phyloP scores from a whole-genome alignment of 2,113 vertebrate genomes.

The Lophura nycthemera region DNA sequence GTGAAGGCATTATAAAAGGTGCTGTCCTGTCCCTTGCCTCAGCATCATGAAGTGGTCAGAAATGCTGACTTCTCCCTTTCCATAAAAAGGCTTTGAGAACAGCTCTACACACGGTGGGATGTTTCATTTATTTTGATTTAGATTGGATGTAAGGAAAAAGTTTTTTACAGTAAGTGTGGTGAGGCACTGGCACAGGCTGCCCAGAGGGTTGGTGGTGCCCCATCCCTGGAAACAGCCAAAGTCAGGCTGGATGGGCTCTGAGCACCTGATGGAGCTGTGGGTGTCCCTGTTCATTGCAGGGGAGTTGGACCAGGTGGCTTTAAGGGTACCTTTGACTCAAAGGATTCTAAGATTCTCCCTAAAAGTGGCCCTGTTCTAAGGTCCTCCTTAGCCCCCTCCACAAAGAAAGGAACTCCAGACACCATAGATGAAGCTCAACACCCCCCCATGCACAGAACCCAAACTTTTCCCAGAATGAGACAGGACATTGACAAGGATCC shows the following conservation, averaged over 20 bases:
- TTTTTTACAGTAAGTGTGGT: too few relatives aligned
- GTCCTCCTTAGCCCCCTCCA: background rate
- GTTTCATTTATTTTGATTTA: background rate
- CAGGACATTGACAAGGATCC: background rate
- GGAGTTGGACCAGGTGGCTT: too few relatives aligned
- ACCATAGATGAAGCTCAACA: background rate
- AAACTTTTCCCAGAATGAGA: background rate
- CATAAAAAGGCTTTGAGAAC: accelerated
- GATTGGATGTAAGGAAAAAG: too few relatives aligned
- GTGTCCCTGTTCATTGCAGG: too few relatives aligned
- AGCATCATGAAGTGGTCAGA: background rate
- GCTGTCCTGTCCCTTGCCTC: background rate
- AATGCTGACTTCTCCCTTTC: background rate
- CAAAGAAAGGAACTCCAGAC: background rate
- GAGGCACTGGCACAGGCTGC: too few relatives aligned
- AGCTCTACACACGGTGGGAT: background rate
- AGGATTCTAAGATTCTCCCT: too few relatives aligned
- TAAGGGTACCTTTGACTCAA: too few relatives aligned
- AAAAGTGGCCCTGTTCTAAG: background rate
- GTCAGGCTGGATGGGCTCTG: too few relatives aligned
- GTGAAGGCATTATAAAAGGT: background rate
- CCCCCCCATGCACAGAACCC: background rate
- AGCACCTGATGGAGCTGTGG: too few relatives aligned
- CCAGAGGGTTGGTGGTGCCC: too few relatives aligned
- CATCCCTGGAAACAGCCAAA: too few relatives aligned